Evolutionary conservation across 2,888 invertebrate genomes (phyloP).

Genomic region (Leptothorax acervorum): DNA sequence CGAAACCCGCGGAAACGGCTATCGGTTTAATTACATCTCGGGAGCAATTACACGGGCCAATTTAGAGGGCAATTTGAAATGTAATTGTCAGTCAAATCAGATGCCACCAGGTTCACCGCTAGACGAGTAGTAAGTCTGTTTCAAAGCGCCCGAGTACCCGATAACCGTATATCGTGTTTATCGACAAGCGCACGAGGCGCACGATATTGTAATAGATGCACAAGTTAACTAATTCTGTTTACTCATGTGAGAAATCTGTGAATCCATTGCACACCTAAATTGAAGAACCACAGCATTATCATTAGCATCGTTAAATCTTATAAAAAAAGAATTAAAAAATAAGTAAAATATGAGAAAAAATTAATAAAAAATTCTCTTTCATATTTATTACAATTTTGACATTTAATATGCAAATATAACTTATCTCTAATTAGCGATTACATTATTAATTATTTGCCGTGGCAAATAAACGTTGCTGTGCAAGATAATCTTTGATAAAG

Average conservation of each 20-base stretch:
- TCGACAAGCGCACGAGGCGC: not conserved
- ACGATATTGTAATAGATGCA: not conserved
- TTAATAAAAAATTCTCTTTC: not conserved
- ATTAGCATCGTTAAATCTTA: not conserved
- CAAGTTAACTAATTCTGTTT: conserved; percentile 22
- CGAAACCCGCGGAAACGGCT: conserved; percentile 69
- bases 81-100: conserved; percentile 71
- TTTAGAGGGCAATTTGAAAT: conserved; percentile 69
- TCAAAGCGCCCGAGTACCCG: not conserved
- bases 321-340: not conserved
- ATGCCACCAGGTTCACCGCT: conserved; percentile 61
- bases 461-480: not conserved
- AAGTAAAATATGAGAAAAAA: not conserved
- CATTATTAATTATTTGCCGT: not conserved
- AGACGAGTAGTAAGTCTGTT: conserved; percentile 7
- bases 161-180: conserved; percentile 28
- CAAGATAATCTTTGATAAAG: not conserved
- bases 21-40: conserved; percentile 75
- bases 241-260: not conserved
- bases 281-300: not conserved
- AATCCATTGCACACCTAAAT: not conserved
- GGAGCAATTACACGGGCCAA: conserved; percentile 69
- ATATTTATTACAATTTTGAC: not conserved
- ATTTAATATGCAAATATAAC: not conserved
- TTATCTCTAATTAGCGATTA: not conserved